phyloP scores from a whole-genome alignment of 2,797 vertebrate species.

The Bucorvus abyssinicus region DNA sequence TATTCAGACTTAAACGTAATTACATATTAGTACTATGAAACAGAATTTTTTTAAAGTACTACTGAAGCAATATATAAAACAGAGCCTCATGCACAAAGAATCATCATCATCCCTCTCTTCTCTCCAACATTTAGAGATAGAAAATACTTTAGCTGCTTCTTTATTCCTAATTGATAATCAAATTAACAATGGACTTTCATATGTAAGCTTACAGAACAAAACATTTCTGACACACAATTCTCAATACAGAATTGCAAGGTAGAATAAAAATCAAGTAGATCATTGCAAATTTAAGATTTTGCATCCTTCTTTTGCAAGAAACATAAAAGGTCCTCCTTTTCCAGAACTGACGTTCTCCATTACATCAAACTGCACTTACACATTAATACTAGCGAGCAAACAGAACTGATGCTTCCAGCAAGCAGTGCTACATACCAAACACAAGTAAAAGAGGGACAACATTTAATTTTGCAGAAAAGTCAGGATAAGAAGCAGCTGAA shows the following conservation, averaged over 20 bases:
- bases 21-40: not conserved
- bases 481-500: not conserved
- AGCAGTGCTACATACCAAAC: not conserved
- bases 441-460: not conserved
- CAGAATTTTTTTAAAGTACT: not conserved
- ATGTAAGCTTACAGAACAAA: not conserved
- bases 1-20: not conserved
- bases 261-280: not conserved
- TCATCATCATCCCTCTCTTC: not conserved
- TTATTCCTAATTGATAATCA: not conserved
- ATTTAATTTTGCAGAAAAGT: not conserved
- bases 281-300: not conserved
- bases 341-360: not conserved
- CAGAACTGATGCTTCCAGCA: not conserved
- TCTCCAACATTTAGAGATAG: not conserved
- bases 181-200: not conserved
- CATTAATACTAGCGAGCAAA: not conserved
- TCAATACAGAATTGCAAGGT: not conserved
- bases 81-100: not conserved
- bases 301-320: not conserved
- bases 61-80: not conserved
- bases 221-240: not conserved
- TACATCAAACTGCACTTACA: not conserved
- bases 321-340: not conserved
- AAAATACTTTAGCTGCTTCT: not conserved